phyloP scores from a whole-genome alignment of 2,888 invertebrate genomes.

The Apeira syringaria region DNA sequence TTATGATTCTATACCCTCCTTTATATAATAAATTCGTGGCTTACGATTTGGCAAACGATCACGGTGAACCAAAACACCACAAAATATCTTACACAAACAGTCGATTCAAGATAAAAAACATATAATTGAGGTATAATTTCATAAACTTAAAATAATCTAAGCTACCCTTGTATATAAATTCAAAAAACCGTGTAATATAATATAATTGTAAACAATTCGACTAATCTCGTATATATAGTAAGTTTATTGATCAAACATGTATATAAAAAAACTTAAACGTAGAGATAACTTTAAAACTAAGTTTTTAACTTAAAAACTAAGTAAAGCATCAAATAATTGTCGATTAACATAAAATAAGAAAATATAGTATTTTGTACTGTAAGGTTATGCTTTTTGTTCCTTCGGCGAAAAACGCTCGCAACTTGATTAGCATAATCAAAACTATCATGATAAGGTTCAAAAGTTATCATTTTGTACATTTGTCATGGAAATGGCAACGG shows the following conservation, averaged over 20 bases:
- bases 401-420: conserved; percentile 6
- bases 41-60: conserved; percentile 22
- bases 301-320: conserved; percentile 55
- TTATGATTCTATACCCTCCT: conserved; percentile 7
- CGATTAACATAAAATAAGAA: conserved; percentile 70
- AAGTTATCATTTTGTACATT: conserved; percentile 40
- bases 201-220: conserved; percentile 36
- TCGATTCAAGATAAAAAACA: conserved; percentile 46
- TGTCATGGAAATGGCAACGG: conserved; percentile 47
- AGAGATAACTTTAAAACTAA: conserved; percentile 40
- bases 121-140: conserved; percentile 62
- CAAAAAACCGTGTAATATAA: conserved; percentile 49
- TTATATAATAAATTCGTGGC: conserved; percentile 20
- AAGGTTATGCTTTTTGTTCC: conserved; percentile 55
- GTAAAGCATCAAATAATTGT: conserved; percentile 69
- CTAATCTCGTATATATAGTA: conserved; percentile 64
- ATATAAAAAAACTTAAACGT: conserved; percentile 43
- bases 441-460: conserved; percentile 14
- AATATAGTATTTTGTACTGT: conserved; percentile 80
- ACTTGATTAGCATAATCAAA: conserved; percentile 17
- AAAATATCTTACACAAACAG: conserved; percentile 56
- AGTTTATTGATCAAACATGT: conserved; percentile 49
- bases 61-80: conserved; percentile 43
- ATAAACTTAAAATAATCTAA: conserved; percentile 58
- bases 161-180: conserved; percentile 52